Evolutionary conservation across 2,797 vertebrate species (phyloP).

Genomic region (Manis pentadactyla): DNA sequence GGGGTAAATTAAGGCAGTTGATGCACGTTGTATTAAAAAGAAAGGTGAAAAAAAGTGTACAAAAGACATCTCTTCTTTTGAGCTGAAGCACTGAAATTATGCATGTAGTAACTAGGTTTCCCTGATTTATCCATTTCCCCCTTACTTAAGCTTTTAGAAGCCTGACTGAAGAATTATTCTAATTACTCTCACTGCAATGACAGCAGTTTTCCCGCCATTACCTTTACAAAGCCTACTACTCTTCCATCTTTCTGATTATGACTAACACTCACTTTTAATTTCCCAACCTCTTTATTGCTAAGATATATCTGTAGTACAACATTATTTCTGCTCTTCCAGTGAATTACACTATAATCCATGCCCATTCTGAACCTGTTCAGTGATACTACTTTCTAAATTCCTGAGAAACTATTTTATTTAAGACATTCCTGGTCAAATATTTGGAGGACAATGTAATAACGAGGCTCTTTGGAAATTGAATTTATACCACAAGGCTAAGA

Average conservation of each 20-base stretch:
- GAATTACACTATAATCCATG: neutral
- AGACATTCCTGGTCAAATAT: neutral
- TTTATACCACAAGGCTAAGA: neutral
- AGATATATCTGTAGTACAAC: neutral
- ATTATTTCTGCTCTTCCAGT: neutral
- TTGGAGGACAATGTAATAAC: neutral
- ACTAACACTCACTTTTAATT: neutral
- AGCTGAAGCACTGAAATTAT: neutral
- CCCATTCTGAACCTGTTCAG: neutral
- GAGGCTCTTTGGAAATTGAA: neutral
- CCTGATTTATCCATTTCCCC: neutral
- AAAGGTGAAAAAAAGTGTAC: neutral
- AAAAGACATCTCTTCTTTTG: neutral
- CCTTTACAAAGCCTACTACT: neutral
- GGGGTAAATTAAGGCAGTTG: constrained; percentile 44
- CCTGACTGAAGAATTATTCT: neutral
- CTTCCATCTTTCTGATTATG: neutral
- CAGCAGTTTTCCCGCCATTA: neutral
- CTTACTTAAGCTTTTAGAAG: neutral
- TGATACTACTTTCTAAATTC: neutral
- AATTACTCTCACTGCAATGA: neutral
- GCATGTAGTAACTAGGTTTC: neutral
- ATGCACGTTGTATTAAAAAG: neutral
- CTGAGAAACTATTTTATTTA: neutral
- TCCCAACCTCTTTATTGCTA: neutral